A percentile compares a stretch with the other conserved stretches of the same genome.
These are phyloP conservation scores for Anastrepha obliqua DNA, from an alignment of 1,140 invertebrate species.

Conservation along the genomic window DNA sequence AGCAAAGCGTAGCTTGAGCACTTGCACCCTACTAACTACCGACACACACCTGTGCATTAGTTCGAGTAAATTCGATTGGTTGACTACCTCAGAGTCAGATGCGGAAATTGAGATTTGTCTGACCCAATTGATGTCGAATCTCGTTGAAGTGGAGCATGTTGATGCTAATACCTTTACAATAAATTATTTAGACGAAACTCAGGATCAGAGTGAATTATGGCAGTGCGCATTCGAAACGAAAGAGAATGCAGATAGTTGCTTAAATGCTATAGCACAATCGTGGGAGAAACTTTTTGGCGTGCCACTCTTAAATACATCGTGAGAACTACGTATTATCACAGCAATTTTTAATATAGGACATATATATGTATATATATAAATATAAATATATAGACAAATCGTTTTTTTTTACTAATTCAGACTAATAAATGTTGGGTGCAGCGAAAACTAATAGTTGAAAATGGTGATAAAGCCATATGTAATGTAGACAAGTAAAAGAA, in stretches of 20 bases:
- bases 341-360: neutral
- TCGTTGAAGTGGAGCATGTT: constrained; percentile 76
- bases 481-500: neutral
- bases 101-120: constrained; percentile 64
- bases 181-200: constrained; percentile 70
- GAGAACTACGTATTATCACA: neutral
- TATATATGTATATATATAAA: constrained; percentile 27
- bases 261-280: constrained; percentile 66
- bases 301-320: constrained; percentile 65
- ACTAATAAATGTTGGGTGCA: constrained; percentile 19
- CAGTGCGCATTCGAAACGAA: constrained; percentile 67
- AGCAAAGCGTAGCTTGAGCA: constrained; percentile 65
- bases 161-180: constrained; percentile 62
- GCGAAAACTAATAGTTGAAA: constrained; percentile 13
- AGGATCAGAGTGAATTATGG: constrained; percentile 69
- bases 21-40: constrained; percentile 71
- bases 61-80: constrained; percentile 75
- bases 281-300: constrained; percentile 72
- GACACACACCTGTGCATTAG: constrained; percentile 69
- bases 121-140: constrained; percentile 76
- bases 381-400: constrained; percentile 1
- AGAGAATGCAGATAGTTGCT: constrained; percentile 64
- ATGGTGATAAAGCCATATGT: neutral
- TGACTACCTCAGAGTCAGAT: constrained; percentile 60
- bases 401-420: neutral